Evolutionary conservation across 2,888 invertebrate species (phyloP).

Genomic region (Acanthosoma haemorrhoidale): DNA sequence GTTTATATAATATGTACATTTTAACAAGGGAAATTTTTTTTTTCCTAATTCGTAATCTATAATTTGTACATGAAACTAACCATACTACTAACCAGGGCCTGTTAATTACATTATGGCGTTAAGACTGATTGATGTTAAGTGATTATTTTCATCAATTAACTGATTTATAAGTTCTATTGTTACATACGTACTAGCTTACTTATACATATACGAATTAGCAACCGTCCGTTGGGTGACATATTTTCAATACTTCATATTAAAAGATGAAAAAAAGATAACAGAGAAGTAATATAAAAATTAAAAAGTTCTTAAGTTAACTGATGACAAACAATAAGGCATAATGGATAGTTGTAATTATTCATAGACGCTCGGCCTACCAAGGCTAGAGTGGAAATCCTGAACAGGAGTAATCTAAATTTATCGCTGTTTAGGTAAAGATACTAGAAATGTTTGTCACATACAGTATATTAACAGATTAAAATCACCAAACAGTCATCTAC

Average conservation of each 20-base stretch:
- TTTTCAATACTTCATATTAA: neutral
- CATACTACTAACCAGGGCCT: neutral
- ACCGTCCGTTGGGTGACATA: neutral
- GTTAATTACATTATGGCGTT: neutral
- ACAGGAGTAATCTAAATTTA: too few species aligned
- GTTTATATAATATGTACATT: neutral
- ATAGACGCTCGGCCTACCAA: too few species aligned
- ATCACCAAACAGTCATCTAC: too few species aligned
- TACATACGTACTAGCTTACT: neutral
- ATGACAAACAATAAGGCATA: too few species aligned
- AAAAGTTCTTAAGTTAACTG: too few species aligned
- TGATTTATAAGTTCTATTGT: neutral
- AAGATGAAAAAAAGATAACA: neutral
- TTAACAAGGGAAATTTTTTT: neutral
- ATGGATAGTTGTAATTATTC: too few species aligned
- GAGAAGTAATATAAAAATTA: neutral
- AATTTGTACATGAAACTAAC: too few species aligned
- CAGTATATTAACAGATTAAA: too few species aligned
- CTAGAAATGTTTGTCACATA: too few species aligned
- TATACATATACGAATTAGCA: neutral
- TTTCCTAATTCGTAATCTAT: too few species aligned
- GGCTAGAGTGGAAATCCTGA: too few species aligned
- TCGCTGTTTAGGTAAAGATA: too few species aligned
- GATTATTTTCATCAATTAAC: neutral
- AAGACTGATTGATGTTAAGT: neutral